phyloP scores from a whole-genome alignment of 2,113 vertebrate genomes.

The Gobius niger region DNA sequence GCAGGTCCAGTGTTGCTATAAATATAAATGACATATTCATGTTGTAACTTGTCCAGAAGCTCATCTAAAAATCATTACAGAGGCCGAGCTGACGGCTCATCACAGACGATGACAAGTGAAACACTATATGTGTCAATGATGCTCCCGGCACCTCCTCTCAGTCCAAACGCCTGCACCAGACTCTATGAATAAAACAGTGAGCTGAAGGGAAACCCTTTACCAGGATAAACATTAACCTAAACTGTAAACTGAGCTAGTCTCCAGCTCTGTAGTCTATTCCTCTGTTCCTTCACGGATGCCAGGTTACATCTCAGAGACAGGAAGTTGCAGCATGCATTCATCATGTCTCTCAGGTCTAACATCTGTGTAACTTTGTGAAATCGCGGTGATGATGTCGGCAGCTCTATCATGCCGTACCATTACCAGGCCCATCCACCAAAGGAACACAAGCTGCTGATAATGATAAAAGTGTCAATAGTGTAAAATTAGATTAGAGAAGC shows the following conservation, averaged over 20 bases:
- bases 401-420: slow-evolving; percentile 31
- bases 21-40: slow-evolving; percentile 36
- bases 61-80: slow-evolving; percentile 57
- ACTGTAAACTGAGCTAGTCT: slow-evolving; percentile 19
- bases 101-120: slow-evolving; percentile 53
- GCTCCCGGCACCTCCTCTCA: slow-evolving; percentile 1
- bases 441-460: slow-evolving; percentile 12
- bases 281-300: slow-evolving; percentile 31
- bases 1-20: slow-evolving; percentile 11
- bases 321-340: slow-evolving; percentile 21
- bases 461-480: slow-evolving; percentile 31
- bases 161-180: slow-evolving; percentile 14
- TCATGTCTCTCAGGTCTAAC: slow-evolving; percentile 3
- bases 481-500: slow-evolving; percentile 34
- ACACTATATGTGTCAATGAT: slow-evolving; percentile 48
- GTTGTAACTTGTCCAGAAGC: slow-evolving; percentile 13
- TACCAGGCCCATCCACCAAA: slow-evolving; percentile 24
- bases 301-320: slow-evolving; percentile 17
- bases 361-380: slow-evolving; percentile 17
- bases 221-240: slow-evolving; percentile 34
- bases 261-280: slow-evolving; percentile 12
- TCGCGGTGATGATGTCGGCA: slow-evolving; percentile 13
- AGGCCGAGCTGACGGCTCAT: slow-evolving; percentile 45
- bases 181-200: slow-evolving; percentile 51
- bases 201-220: slow-evolving; percentile 49